Conservation (phyloP, 2,113 vertebrate genomes). For the Phylloscopus trochiloides region DNA sequence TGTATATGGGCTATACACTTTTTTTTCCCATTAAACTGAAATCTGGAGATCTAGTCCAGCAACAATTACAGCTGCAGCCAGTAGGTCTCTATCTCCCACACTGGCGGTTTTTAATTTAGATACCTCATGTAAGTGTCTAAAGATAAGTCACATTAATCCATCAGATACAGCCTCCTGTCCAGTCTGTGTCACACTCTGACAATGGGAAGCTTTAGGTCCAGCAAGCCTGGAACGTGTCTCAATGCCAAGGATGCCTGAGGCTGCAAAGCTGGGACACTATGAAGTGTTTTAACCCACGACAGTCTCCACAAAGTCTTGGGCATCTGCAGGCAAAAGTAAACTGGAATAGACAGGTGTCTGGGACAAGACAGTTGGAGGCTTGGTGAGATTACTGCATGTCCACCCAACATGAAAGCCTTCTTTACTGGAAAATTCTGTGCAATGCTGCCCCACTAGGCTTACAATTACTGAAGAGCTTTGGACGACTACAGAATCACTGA, state of each 20-base stretch:
- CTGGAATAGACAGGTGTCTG: background rate
- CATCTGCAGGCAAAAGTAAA: background rate
- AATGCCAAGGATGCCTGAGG: background rate
- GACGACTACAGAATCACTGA: background rate
- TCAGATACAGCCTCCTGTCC: background rate
- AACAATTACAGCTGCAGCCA: background rate
- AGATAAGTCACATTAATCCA: background rate
- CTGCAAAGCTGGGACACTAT: background rate
- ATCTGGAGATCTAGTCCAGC: background rate
- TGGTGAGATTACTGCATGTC: background rate
- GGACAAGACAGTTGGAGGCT: background rate
- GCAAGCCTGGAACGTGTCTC: background rate
- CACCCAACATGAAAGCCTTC: background rate
- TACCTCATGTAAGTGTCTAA: background rate
- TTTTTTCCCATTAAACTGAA: background rate
- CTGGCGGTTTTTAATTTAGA: background rate
- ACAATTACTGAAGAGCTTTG: background rate
- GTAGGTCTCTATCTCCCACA: background rate
- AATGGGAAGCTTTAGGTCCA: background rate
- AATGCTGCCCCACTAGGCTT: background rate
- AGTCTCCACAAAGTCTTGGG: background rate
- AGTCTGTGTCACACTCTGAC: background rate
- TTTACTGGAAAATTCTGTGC: background rate
- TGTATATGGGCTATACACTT: background rate
- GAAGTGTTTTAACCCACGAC: background rate